Percentiles rank a stretch among this genome's conserved stretches.
phyloP scores from a whole-genome alignment of 2,113 vertebrate species.

The Glaucomys volans region DNA sequence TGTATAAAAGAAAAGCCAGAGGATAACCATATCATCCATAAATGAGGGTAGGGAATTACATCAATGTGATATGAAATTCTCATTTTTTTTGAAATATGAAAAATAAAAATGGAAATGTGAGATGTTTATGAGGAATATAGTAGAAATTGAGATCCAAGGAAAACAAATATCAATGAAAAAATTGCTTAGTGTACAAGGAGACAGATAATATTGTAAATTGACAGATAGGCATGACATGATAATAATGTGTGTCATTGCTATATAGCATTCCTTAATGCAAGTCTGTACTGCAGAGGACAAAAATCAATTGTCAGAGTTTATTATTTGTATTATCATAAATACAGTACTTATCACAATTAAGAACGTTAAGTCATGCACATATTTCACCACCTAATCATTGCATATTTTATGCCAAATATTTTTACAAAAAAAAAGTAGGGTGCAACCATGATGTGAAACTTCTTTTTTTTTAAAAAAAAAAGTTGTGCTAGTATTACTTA shows the following conservation, averaged over 20 bases:
- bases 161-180: constrained; percentile 6
- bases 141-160: neutral
- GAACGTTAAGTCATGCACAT: neutral
- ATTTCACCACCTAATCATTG: too few relatives aligned
- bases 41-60: neutral
- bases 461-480: too few relatives aligned
- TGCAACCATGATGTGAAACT: too few relatives aligned
- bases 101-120: neutral
- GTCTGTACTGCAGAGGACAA: neutral
- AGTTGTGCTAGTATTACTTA: too few relatives aligned
- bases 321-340: neutral
- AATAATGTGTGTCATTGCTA: neutral
- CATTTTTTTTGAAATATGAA: constrained; percentile 16
- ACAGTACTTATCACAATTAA: neutral
- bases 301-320: neutral
- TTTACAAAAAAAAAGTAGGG: too few relatives aligned
- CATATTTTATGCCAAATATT: too few relatives aligned
- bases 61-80: neutral
- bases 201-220: neutral
- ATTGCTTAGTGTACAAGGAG: neutral
- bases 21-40: neutral
- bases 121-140: neutral
- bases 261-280: neutral
- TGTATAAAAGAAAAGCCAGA: neutral
- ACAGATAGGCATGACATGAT: neutral